These are phyloP conservation scores for Oreochromis grahami DNA, from an alignment of 2,797 vertebrate species.

Conservation along the genomic window DNA sequence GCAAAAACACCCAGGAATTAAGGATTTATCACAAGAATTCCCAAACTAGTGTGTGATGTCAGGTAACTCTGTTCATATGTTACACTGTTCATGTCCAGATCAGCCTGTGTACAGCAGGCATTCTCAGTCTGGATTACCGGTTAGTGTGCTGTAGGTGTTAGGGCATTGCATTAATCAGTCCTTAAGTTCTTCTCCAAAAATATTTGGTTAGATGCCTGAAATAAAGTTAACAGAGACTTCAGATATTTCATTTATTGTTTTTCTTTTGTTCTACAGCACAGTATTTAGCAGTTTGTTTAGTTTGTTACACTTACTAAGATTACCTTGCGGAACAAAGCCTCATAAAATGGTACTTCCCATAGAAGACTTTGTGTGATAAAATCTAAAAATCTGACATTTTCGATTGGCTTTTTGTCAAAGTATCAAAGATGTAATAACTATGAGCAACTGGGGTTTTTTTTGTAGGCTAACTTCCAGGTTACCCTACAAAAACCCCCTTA, in stretches of 20 bases:
- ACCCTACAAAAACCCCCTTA: not conserved
- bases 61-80: accelerated
- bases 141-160: not conserved
- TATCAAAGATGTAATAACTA: not conserved
- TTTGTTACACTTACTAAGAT: not conserved
- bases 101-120: not conserved
- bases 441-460: accelerated
- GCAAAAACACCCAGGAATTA: not conserved
- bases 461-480: not conserved
- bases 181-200: not conserved
- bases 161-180: not conserved
- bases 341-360: accelerated
- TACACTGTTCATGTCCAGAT: not conserved
- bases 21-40: not conserved
- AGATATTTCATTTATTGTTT: not conserved
- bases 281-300: not conserved
- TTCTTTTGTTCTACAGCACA: not conserved
- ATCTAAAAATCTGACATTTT: not conserved
- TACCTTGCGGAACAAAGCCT: not conserved
- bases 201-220: not conserved
- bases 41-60: accelerated
- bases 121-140: not conserved
- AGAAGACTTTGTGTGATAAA: not conserved
- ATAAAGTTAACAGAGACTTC: not conserved
- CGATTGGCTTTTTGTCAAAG: not conserved